Base-by-base conservation (phyloP, 2,888 invertebrate genomes). In the Willowsia nigromaculata region DNA sequence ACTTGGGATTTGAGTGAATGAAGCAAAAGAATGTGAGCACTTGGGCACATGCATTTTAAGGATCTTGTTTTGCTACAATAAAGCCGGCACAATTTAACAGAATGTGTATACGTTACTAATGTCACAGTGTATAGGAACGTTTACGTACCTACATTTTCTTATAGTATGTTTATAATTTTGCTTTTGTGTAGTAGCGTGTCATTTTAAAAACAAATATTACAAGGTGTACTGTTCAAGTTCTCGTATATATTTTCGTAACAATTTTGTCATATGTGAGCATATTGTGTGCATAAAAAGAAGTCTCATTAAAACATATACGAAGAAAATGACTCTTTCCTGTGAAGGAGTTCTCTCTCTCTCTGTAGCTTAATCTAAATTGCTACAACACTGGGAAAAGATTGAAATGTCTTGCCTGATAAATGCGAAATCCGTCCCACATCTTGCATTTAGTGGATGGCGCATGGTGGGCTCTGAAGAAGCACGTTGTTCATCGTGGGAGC, bases 341-440 rank as follows among this genome's bases (percentile, higher is more conserved):
- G 13, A 76, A 53, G 33, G 76, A 76, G 33, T 30, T 50, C 18
- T 33, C 30, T 53, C n/a, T n/a, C n/a, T 53, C 50, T 30, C 22
- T 30, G 30, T 30, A 33, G 15, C 18, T 25, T 43, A 53, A 53
- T 76, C 47, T 37, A 33, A 78, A 78, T 53, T 78, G 37, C 53
- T 56, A 33, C 56, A 78, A 37, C 47, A 47, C 27, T 74, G 22
- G 18, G 13, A 78, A 78, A 78, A 78, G 33, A 78, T 56, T 78
- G 56, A 78, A 78, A 53, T 56, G 78, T 78, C 78, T 78, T n/a
- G 33, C 33, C 22, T 30, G 53, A 78, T 78, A 56, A 78, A 56
- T 56, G 18, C 33, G 22, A 30, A 33, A 22, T 56, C 33, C 78
- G 13, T 18, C 78, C 56, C 33, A 18, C 76, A 47, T 18, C 11